These are phyloP conservation scores for Drosophila cracens DNA, from an alignment of 2,888 invertebrate species.

Conservation along the genomic window DNA sequence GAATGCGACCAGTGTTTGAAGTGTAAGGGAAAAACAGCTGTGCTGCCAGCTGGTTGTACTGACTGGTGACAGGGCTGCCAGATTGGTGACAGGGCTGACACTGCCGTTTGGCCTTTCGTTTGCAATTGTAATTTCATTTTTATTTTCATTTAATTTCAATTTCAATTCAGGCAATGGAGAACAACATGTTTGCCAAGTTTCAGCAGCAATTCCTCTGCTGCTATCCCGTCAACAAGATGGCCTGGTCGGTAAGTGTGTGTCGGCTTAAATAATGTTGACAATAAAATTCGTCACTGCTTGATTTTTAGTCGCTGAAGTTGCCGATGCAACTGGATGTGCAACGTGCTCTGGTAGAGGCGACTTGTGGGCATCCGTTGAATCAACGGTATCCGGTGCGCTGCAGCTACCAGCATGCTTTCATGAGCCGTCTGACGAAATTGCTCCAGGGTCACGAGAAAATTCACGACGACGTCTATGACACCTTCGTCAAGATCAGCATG, in stretches of 20 bases:
- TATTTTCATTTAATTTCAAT: background rate
- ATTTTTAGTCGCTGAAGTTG: conserved; percentile 47
- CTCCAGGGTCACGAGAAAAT: conserved; percentile 87
- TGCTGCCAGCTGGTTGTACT: conserved; percentile 25
- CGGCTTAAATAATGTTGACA: background rate
- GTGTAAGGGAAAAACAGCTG: conserved; percentile 26
- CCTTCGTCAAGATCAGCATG: too few relatives aligned
- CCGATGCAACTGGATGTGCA: conserved; percentile 86
- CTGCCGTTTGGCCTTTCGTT: background rate
- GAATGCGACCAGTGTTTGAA: background rate
- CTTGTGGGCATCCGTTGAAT: conserved; percentile 86
- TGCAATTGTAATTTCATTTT: background rate
- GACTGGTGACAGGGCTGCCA: conserved; percentile 32
- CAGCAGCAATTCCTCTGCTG: conserved; percentile 82
- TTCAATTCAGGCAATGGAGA: conserved; percentile 31
- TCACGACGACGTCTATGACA: conserved; percentile 88
- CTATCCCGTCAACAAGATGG: conserved; percentile 77
- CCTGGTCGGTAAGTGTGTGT: conserved; percentile 62
- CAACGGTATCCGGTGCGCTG: conserved; percentile 87
- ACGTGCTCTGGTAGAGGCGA: conserved; percentile 86
- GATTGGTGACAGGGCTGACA: conserved; percentile 22
- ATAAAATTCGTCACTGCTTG: background rate
- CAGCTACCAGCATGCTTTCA: conserved; percentile 88
- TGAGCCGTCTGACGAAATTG: conserved; percentile 88
- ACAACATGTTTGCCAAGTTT: conserved; percentile 54